These are phyloP conservation scores for Nesometra sesokonis DNA, from an alignment of 35 echinoderm and acorn worm genomes.

Conservation along the genomic window DNA sequence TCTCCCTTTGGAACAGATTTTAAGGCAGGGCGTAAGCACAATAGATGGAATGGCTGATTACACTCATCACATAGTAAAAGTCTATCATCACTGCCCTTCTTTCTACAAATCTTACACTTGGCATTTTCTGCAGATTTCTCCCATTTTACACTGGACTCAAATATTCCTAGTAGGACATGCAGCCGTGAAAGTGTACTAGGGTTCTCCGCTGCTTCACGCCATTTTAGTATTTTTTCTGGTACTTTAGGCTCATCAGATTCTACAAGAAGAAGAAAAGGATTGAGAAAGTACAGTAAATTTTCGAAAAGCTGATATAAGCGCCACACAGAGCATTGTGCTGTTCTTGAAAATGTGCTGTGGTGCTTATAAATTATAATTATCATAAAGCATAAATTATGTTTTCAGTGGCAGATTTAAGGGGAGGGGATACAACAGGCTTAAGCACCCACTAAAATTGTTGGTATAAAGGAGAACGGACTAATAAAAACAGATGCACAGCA, in stretches of 20 bases:
- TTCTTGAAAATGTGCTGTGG: no score
- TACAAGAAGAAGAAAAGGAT: not conserved
- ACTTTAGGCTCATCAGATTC: constrained; percentile 16
- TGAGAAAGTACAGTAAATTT: not conserved
- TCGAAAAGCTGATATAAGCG: no score
- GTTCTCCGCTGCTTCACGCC: constrained; percentile 48
- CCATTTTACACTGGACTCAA: constrained; percentile 82
- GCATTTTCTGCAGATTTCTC: constrained; percentile 93
- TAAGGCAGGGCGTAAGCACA: constrained; percentile 65
- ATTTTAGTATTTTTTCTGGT: constrained; percentile 41
- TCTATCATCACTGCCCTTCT: constrained; percentile 59
- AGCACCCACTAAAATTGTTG: no score
- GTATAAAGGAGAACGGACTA: no score
- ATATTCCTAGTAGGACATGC: constrained; percentile 70
- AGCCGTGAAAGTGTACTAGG: constrained; percentile 50
- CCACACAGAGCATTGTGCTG: no score
- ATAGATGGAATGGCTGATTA: constrained; percentile 87
- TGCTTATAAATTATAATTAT: no score
- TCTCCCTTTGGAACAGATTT: constrained; percentile 36
- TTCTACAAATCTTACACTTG: constrained; percentile 92
- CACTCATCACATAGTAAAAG: constrained; percentile 82
- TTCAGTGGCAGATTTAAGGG: no score
- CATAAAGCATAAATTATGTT: no score
- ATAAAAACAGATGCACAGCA: no score
- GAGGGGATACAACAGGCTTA: no score